Evolutionary conservation across 2,113 vertebrate species (phyloP).

Genomic region (Chamaea fasciata): DNA sequence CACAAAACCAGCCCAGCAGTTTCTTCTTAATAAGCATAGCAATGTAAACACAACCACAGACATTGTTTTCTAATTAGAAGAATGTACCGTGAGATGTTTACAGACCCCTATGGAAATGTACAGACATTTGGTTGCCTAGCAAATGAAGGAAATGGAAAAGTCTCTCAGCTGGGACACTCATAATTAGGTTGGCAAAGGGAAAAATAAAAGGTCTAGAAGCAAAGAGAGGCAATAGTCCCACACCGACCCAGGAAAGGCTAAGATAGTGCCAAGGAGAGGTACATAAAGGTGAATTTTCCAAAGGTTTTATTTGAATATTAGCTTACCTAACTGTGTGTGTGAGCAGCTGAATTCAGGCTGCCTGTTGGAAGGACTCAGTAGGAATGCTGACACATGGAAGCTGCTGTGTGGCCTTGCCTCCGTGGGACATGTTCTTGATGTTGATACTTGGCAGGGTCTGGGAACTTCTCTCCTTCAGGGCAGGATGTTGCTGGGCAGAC

Average conservation of each 20-base stretch:
- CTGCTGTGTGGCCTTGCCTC: not conserved
- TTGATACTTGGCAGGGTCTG: not conserved
- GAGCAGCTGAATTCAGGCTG: not conserved
- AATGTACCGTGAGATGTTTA: constrained; percentile 33
- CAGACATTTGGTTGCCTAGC: constrained; percentile 20
- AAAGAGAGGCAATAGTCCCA: not conserved
- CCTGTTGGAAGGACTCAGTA: not conserved
- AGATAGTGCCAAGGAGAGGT: not conserved
- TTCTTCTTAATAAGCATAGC: constrained; percentile 39
- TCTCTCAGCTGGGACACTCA: not conserved
- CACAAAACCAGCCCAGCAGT: constrained; percentile 6
- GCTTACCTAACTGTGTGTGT: not conserved
- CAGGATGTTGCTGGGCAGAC: not conserved
- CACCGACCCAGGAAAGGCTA: not conserved
- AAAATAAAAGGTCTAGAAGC: constrained; percentile 4
- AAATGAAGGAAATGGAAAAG: constrained; percentile 33
- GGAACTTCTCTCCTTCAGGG: not conserved
- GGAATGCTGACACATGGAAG: not conserved
- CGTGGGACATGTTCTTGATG: not conserved
- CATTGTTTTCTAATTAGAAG: constrained; percentile 51
- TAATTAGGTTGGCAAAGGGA: constrained; percentile 15
- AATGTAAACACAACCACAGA: constrained; percentile 39
- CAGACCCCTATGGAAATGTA: constrained; percentile 27
- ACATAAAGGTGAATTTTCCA: not conserved
- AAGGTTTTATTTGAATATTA: not conserved